A percentile compares a stretch with the other conserved stretches of the same genome.
Evolutionary conservation across 2,888 invertebrate species (phyloP).

Genomic region (Beris morrisii): DNA sequence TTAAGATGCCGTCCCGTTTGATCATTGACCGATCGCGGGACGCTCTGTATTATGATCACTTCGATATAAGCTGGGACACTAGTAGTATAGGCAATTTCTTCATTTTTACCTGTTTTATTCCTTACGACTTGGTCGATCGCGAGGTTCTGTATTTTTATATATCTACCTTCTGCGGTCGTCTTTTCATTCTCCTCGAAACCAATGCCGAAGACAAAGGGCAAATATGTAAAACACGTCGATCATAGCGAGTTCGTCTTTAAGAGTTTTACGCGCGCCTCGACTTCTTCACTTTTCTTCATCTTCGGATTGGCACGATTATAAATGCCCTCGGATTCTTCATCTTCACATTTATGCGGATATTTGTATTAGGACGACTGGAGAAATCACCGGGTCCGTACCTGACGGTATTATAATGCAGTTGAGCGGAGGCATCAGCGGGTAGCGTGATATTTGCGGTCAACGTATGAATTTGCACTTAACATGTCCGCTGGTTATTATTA

Average conservation of each 20-base stretch:
- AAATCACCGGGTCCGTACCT: too few species aligned
- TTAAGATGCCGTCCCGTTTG: conserved; percentile 43
- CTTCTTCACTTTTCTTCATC: conserved; percentile 12
- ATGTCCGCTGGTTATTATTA: conserved; percentile 23
- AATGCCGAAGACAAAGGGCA: conserved; percentile 29
- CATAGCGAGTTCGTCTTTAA: conserved; percentile 17
- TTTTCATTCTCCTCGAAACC: not conserved
- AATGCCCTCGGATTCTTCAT: conserved; percentile 14
- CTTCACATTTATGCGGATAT: conserved; percentile 6
- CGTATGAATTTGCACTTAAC: conserved; percentile 28
- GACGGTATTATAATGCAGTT: too few species aligned
- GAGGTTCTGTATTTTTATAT: too few species aligned
- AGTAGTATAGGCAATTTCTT: conserved; percentile 19
- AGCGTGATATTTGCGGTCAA: conserved; percentile 29
- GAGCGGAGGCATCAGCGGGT: not conserved
- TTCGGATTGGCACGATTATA: conserved; percentile 22
- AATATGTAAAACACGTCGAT: conserved; percentile 33
- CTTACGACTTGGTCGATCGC: not conserved
- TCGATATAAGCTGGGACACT: too few species aligned
- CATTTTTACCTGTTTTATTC: conserved; percentile 21
- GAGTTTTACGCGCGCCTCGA: conserved; percentile 17
- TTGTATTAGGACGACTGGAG: too few species aligned
- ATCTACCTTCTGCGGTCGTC: too few species aligned
- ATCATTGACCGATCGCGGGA: conserved; percentile 40
- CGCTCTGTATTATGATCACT: not conserved